Evolutionary conservation across 2,888 invertebrate species (phyloP), one percentile per base, ranked within the genome.

Genomic region (Hydraecia micacea): DNA sequence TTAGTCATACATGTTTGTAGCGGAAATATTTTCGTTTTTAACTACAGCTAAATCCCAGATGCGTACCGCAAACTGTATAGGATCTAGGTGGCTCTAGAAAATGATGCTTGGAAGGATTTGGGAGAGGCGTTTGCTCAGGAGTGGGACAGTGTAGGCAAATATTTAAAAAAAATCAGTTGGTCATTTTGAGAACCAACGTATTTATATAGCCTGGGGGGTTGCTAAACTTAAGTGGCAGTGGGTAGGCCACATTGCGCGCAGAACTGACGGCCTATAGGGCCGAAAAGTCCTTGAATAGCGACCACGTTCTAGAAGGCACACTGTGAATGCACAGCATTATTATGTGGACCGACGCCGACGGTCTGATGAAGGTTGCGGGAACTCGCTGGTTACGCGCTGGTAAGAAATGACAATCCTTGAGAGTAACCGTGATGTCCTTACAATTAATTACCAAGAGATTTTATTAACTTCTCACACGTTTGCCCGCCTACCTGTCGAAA

Each of bases 1-100:
- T 85, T 84, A 77, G 71, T 82, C 83, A 84, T 25, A 67, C 21
- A 49, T 25, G 36, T 28, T 58, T 60, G 13, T 63, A 42, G 58
- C 83, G 70, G 78, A 70, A 70, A 83, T 77, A 55, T 67, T 0
- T 7, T 68, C 36, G 6, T 18, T 55, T n/a, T 13, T n/a, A 52
- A 49, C 13, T 36, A n/a, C n/a, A 21, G 13, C 39, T 28, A 42
- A 42, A 11, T 42, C 42, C 2, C 42, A 42, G 42, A 42, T 42
- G 42, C 42, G 42, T 42, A 9, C 42, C 42, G 42, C 42, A 42
- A 42, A n/a, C n/a, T n/a, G 42, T 42, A 9, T 42, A 1, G 9
- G 42, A 9, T 42, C 9, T 9, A 42, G 9, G 42, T 42, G 42
- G 42, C 9, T 9, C 42, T 42, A 42, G 42, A 11, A 42, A 42